These are phyloP conservation scores for Capreolus pygargus DNA, from an alignment of 2,113 vertebrate genomes.

Conservation along the genomic window DNA sequence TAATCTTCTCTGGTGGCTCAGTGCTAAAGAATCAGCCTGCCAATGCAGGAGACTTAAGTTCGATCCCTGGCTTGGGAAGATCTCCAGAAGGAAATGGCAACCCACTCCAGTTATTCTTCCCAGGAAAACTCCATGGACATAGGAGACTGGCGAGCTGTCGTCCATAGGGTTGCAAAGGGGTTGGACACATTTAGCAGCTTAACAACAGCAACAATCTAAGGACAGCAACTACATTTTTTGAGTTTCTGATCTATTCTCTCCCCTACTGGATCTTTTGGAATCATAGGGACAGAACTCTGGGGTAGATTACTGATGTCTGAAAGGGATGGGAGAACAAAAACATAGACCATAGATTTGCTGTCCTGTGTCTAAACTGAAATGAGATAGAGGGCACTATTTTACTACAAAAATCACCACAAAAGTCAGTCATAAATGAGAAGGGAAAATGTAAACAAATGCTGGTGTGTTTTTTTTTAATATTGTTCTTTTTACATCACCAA, in stretches of 20 bases:
- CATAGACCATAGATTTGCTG: not conserved
- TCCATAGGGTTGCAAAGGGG: not conserved
- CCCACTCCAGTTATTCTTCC: not conserved
- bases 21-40: not conserved
- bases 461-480: not conserved
- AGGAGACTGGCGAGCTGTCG: not conserved
- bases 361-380: not conserved
- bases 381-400: not conserved
- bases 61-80: not conserved
- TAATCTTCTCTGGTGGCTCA: not conserved
- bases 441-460: slow-evolving; percentile 20
- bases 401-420: not conserved
- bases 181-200: accelerated
- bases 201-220: not conserved
- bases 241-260: not conserved
- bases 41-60: not conserved
- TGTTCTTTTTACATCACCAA: not conserved
- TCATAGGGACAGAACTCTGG: not conserved
- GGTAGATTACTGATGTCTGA: not conserved
- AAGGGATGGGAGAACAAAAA: not conserved
- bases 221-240: not conserved
- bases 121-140: not conserved
- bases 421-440: not conserved
- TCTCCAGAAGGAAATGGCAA: not conserved
- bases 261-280: not conserved